Evolutionary conservation across 2,113 vertebrate genomes (phyloP).

Genomic region (Promerops cafer): DNA sequence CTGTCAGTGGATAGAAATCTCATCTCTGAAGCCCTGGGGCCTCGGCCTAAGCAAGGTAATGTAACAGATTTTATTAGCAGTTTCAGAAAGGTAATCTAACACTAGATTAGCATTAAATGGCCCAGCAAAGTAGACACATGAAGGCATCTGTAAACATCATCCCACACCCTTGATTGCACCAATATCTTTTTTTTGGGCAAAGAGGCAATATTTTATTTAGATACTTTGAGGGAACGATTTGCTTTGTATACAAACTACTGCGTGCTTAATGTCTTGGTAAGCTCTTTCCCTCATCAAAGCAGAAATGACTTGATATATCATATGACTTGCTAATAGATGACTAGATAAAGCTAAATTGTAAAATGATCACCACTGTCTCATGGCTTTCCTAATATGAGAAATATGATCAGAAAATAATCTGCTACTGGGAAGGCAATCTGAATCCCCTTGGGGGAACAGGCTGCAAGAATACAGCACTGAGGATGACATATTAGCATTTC

Average conservation of each 20-base stretch:
- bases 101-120: constrained; percentile 40
- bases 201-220: constrained; percentile 1
- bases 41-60: background rate
- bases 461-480: background rate
- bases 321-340: constrained; percentile 37
- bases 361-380: constrained; percentile 24
- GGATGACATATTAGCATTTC: constrained; percentile 58
- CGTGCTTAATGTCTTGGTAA: constrained; percentile 46
- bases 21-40: background rate
- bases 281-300: constrained; percentile 9
- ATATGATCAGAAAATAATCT: constrained; percentile 61
- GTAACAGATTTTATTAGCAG: constrained; percentile 4
- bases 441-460: constrained; percentile 40
- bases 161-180: background rate
- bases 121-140: background rate
- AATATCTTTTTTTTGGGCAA: background rate
- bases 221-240: background rate
- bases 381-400: constrained; percentile 25
- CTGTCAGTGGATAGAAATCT: constrained; percentile 8
- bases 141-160: background rate
- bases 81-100: constrained; percentile 31
- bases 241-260: constrained; percentile 16
- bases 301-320: constrained; percentile 6
- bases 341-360: constrained; percentile 51
- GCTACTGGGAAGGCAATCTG: constrained; percentile 14